Base-by-base conservation (phyloP, 2,797 vertebrate genomes). In the Trachops cirrhosus region DNA sequence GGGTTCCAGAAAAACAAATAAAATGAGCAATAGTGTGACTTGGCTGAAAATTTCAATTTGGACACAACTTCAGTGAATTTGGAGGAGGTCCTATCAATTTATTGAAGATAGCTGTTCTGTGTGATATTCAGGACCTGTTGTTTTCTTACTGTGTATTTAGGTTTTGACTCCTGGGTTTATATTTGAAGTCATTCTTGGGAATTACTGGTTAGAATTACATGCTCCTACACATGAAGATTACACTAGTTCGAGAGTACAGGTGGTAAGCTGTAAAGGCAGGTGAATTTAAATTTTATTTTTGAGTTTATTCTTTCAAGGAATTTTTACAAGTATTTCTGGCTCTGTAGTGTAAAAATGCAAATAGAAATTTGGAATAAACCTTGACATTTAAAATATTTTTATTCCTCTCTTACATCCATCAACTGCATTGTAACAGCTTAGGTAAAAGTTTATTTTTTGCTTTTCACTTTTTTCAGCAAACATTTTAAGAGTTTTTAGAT, bases 91-190 rank as follows among this genome's bases (percentile, higher is more conserved):
- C 7, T 62, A 22, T 80, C 46, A 93, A 0, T 94, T 93, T 10
- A 11, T 70, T 73, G 39, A 91, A 75, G 41, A 37, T 74, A 73
- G 41, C 19, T 93, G 5, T 77, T 57, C 26, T 71, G 11, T 70
- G 18, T 77, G n/a, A 70, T 14, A 77, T 32, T 96, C 2, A 62
- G 32, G 46, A 70, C 44, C 32, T 87, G 62, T 37, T 93, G 11
- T 54, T 54, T 52, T 52, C 52, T 21, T 52, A 22, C 52, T 21
- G 6, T 92, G 70, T 91, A 10, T 62, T 52, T 88, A 78, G 12
- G 39, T 86, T 93, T 93, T 94, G 77, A 84, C 52, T 91, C 34
- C 5, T 84, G 12, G n/a, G 21, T 91, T 89, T 89, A 52, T 87
- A 73, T 94, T 89, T 93, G 39, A 87, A 71, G 18, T 83, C 15